Conservation (phyloP, 2,888 invertebrate species). For the Diarsia brunnea region DNA sequence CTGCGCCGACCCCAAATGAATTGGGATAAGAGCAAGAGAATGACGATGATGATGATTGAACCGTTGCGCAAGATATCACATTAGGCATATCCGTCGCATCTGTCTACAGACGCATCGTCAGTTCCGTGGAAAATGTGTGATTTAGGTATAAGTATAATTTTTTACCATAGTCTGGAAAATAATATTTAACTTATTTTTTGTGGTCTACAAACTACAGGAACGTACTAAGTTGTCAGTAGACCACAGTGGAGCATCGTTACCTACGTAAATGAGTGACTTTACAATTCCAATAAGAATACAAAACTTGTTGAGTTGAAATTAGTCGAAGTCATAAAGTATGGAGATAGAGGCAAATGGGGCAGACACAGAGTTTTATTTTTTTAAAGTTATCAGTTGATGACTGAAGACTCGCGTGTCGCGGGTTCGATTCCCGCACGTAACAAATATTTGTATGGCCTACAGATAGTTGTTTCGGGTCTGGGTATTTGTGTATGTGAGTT, state of each 20-base stretch:
- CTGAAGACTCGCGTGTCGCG: not conserved
- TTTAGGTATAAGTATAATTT: too few relatives aligned
- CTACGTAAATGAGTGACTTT: too few relatives aligned
- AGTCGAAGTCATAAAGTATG: not conserved
- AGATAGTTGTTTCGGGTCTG: too few relatives aligned
- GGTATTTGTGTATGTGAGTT: too few relatives aligned
- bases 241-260: too few relatives aligned
- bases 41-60: not conserved
- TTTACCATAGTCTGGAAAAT: too few relatives aligned
- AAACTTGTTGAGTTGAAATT: not conserved
- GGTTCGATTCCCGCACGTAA: too few relatives aligned
- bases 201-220: not conserved
- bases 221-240: too few relatives aligned
- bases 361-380: not conserved
- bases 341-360: not conserved
- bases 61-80: not conserved
- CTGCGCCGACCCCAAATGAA: too few relatives aligned
- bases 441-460: too few relatives aligned
- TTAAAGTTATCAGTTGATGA: not conserved
- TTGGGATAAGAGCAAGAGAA: too few relatives aligned
- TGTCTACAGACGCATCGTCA: not conserved
- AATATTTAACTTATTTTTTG: not conserved
- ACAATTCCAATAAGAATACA: too few relatives aligned
- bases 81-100: not conserved
- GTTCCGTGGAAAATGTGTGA: not conserved